Evolutionary conservation across 2,888 invertebrate genomes (phyloP).

Genomic region (Lasius fuliginosus): DNA sequence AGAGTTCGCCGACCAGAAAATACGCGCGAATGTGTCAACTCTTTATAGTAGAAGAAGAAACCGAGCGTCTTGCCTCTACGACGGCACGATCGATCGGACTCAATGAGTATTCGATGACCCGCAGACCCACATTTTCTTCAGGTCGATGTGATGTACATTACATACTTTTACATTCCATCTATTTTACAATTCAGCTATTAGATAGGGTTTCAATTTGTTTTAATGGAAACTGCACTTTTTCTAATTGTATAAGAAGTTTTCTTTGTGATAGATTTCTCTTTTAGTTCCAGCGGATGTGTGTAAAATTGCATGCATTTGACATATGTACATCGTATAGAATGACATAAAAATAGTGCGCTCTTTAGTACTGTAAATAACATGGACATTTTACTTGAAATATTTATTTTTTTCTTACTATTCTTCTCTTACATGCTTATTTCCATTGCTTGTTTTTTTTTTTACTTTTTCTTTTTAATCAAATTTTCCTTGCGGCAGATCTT

Average conservation of each 20-base stretch:
- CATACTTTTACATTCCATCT: not conserved
- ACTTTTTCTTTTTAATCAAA: not conserved
- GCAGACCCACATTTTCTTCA: constrained; percentile 78
- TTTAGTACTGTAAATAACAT: not conserved
- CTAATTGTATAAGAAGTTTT: not conserved
- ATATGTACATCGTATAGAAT: not conserved
- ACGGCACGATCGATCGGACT: constrained; percentile 64
- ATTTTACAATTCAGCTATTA: not conserved
- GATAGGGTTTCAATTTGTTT: not conserved
- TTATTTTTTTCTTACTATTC: not conserved
- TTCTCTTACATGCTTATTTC: not conserved
- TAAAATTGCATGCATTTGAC: not conserved
- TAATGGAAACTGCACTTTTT: not conserved
- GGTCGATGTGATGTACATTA: not conserved
- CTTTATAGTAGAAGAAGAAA: constrained; percentile 57
- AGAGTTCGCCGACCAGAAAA: constrained; percentile 77
- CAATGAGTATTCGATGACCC: constrained; percentile 73
- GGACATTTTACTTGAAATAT: not conserved
- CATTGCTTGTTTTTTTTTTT: not conserved
- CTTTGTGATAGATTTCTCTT: not conserved
- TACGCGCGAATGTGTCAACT: constrained; percentile 59
- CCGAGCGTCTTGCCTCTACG: constrained; percentile 37
- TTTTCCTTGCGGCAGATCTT: not conserved
- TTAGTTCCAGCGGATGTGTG: not conserved
- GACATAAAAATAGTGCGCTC: not conserved